A percentile compares a stretch with the other conserved stretches of the same genome.
Conservation (phyloP, 1,140 invertebrate genomes). For the Procambarus virginalis region DNA sequence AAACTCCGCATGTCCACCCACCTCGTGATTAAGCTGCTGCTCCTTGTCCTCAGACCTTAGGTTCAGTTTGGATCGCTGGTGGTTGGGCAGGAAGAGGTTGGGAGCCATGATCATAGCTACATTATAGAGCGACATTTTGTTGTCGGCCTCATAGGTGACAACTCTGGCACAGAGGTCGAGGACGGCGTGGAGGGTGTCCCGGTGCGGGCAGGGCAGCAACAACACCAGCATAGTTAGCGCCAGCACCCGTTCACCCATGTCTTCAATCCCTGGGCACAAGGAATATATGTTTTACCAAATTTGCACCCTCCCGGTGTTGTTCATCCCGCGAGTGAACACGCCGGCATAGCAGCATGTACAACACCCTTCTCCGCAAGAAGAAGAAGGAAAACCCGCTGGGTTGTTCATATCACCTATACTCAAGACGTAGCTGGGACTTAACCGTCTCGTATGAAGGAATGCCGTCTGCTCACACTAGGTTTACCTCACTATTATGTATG, state of each 20-base stretch:
- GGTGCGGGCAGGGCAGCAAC: conserved; percentile 86
- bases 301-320: no score
- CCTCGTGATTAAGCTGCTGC: conserved; percentile 62
- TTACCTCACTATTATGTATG: no score
- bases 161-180: conserved; percentile 85
- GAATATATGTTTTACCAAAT: no score
- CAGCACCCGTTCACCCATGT: conserved; percentile 74
- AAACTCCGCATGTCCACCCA: not conserved
- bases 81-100: conserved; percentile 86
- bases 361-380: no score
- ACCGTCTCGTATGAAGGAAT: no score
- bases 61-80: conserved; percentile 61
- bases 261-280: conserved; percentile 12
- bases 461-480: no score
- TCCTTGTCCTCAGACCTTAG: conserved; percentile 62
- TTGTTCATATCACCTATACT: no score
- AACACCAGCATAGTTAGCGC: conserved; percentile 89
- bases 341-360: no score
- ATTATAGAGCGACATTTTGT: conserved; percentile 93
- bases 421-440: no score
- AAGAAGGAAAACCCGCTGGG: not conserved
- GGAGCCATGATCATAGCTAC: conserved; percentile 95
- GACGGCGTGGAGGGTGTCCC: conserved; percentile 85
- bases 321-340: no score
- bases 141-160: conserved; percentile 81